Evolutionary conservation across 2,888 invertebrate species (phyloP), one percentile per base, ranked within the genome.

Genomic region (Nomada ferruginata): DNA sequence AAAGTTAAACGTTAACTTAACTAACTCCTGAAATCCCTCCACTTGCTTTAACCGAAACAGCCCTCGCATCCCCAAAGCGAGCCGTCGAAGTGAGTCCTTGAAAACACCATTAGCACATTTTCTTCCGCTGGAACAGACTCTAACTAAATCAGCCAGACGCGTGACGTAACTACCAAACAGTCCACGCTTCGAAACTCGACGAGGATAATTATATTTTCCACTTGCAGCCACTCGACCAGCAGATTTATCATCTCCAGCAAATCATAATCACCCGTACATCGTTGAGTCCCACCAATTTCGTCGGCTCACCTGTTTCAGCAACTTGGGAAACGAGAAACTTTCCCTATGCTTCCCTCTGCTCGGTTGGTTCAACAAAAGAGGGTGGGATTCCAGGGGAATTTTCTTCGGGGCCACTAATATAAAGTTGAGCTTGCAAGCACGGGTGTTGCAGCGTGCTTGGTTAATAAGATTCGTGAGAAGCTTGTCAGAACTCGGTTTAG

Each of bases 391-490:
- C 64, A 70, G 60, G 44, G 60, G 15, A 15, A 60, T n/a, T 18
- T 29, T 26, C 53, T 60, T 15, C 57, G 57, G 59, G 15, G 60
- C 57, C 29, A 61, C 29, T n/a, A 71, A 47, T 5, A 71, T 29
- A 66, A 80, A 84, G 72, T 83, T 83, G 55, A 29, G 65, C 60
- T 13, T 18, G 15, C 44, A 26, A 78, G 76, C 63, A 73, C 66
- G 3, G 53, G 11, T 63, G 59, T 70, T 29, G 72, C 73, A 72
- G 44, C 53, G 71, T 42, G 66, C 26, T 47, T 47, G 53, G 74
- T 79, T 85, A 82, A 85, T 84, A 82, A 84, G 82, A 84, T 84
- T 84, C 76, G 65, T 59, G 20, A 53, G 64, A 82, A 82, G 79
- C 82, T 83, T 52, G 60, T 2, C 36, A 42, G 71, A 85, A 80